Conservation (phyloP, 2,113 vertebrate species). For the Panthera uncia region DNA sequence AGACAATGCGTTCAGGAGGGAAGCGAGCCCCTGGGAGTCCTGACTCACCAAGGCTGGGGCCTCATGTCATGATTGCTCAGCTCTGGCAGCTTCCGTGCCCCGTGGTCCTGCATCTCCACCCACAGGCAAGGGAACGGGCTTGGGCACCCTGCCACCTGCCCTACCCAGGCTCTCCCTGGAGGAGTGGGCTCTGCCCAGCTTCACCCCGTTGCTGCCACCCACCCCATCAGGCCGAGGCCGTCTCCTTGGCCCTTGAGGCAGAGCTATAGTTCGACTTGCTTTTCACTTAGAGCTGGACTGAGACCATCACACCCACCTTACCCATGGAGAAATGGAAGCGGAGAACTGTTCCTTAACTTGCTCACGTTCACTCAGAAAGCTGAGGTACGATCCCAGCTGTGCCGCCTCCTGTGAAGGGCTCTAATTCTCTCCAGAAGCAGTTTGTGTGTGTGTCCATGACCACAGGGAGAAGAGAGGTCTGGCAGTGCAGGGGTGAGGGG, state of each 20-base stretch:
- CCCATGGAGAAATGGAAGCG: background rate
- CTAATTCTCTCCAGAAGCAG: background rate
- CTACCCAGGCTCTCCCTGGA: background rate
- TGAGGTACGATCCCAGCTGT: background rate
- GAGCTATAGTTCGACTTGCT: background rate
- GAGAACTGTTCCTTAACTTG: background rate
- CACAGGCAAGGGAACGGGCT: background rate
- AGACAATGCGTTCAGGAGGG: background rate
- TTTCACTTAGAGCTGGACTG: background rate
- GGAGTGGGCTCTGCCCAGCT: background rate
- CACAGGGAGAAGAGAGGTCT: background rate
- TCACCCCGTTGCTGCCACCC: background rate
- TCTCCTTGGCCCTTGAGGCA: background rate
- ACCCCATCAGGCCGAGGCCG: accelerated
- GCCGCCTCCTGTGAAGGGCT: background rate
- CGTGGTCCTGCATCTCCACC: background rate
- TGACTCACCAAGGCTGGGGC: constrained; percentile 24
- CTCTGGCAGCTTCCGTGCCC: background rate
- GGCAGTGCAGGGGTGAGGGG: background rate
- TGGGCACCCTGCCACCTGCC: background rate
- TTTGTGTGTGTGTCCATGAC: background rate
- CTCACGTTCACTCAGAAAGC: background rate
- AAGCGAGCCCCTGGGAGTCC: background rate
- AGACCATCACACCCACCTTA: background rate
- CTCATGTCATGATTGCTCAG: background rate